A percentile compares a stretch with the other conserved stretches of the same genome.
phyloP scores from a whole-genome alignment of 2,888 invertebrate species.

The Platycheirus albimanus region DNA sequence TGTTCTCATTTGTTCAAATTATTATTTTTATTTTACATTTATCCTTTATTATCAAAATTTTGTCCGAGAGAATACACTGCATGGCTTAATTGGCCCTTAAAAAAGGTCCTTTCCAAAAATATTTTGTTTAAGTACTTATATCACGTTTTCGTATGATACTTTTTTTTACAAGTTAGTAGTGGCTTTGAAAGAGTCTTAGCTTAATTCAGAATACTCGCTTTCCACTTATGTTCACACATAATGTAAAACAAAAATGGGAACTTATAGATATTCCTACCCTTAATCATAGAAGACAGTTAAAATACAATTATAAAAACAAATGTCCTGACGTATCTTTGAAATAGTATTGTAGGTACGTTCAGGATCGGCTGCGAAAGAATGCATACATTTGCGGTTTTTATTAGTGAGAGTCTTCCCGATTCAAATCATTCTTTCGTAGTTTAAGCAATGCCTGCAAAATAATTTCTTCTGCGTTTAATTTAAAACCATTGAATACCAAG shows the following conservation, averaged over 20 bases:
- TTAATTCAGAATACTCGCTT: neutral
- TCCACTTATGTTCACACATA: neutral
- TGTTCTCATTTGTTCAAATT: constrained; percentile 30
- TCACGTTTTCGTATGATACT: constrained; percentile 56
- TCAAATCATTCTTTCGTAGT: too few relatives aligned
- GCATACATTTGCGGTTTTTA: too few relatives aligned
- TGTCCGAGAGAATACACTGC: constrained; percentile 83
- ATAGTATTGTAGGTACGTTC: too few relatives aligned
- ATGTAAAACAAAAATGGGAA: constrained; percentile 11
- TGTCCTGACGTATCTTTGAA: too few relatives aligned
- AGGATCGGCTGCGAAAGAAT: too few relatives aligned
- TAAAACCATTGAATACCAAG: too few relatives aligned
- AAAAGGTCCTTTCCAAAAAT: constrained; percentile 31
- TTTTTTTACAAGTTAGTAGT: too few relatives aligned
- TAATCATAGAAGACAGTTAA: neutral
- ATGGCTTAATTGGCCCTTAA: constrained; percentile 79
- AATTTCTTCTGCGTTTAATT: too few relatives aligned
- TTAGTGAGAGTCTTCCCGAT: too few relatives aligned
- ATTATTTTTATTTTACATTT: constrained; percentile 5
- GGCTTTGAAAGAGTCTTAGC: too few relatives aligned
- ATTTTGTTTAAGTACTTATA: constrained; percentile 12
- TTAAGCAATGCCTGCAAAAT: too few relatives aligned
- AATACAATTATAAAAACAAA: neutral
- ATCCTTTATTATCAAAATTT: constrained; percentile 29
- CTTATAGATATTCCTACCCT: too few relatives aligned